Evolutionary conservation across 2,888 invertebrate genomes (phyloP).

Genomic region (Nineta flava): DNA sequence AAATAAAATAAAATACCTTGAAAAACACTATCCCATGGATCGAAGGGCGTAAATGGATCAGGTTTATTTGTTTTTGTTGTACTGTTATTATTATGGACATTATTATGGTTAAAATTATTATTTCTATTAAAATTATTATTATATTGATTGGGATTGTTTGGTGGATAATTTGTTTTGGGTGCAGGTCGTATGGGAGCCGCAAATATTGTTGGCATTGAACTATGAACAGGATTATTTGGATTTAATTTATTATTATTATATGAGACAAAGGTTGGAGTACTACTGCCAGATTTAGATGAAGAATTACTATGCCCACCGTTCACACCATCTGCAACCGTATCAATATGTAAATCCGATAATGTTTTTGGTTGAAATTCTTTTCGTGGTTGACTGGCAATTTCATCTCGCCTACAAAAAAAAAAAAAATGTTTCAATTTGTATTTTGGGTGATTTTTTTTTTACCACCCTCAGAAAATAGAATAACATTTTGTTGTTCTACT

Average conservation of each 20-base stretch:
- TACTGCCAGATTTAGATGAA: constrained; percentile 4
- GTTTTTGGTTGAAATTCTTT: constrained; percentile 85
- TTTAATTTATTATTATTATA: constrained; percentile 8
- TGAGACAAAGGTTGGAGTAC: constrained; percentile 11
- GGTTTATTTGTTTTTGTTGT: constrained; percentile 26
- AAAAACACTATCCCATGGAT: constrained; percentile 42
- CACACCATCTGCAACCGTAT: constrained; percentile 44
- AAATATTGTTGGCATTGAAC: constrained; percentile 14
- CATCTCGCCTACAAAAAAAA: constrained; percentile 55
- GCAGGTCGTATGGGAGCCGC: constrained; percentile 15
- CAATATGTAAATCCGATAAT: constrained; percentile 72
- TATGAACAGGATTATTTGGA: constrained; percentile 8
- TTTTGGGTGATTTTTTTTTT: too few species aligned
- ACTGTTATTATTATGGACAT: constrained; percentile 9
- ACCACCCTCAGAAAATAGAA: too few species aligned
- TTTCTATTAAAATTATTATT: background rate
- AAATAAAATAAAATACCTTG: constrained; percentile 26
- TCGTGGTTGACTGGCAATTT: constrained; percentile 78
- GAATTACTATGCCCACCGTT: constrained; percentile 38
- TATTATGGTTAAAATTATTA: constrained; percentile 10
- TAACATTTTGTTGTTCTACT: too few species aligned
- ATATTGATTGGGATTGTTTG: constrained; percentile 9
- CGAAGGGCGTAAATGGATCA: constrained; percentile 31
- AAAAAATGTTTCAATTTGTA: too few species aligned
- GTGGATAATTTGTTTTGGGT: constrained; percentile 13